phyloP scores from a whole-genome alignment of 1,140 invertebrate species.

The Hypsibius dujardini region DNA sequence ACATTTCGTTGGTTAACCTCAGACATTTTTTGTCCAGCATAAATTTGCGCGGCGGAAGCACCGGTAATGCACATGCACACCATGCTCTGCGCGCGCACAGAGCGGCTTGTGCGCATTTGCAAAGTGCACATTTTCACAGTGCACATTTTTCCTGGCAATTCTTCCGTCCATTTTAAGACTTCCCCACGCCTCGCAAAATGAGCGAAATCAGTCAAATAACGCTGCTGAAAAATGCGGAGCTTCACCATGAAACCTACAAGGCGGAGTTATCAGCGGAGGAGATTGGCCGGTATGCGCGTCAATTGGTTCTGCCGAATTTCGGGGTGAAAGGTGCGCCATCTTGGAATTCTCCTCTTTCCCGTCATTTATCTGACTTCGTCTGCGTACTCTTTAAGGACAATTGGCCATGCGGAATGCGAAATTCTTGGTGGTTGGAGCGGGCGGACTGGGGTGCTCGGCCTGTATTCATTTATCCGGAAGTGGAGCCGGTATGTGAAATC shows the following conservation, averaged over 20 bases:
- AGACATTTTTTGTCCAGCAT: too few relatives aligned
- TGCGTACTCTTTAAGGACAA: conserved; percentile 44
- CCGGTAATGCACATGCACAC: too few relatives aligned
- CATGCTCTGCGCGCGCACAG: too few relatives aligned
- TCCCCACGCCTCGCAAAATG: too few relatives aligned
- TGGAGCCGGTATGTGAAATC: conserved; percentile 49
- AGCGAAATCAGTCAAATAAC: too few relatives aligned
- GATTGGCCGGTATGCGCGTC: not conserved
- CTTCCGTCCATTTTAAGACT: too few relatives aligned
- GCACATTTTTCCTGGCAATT: too few relatives aligned
- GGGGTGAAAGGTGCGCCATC: conserved; percentile 25
- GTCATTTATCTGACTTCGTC: conserved; percentile 18
- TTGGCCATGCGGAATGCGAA: conserved; percentile 49
- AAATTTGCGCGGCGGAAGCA: too few relatives aligned
- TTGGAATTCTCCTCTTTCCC: not conserved
- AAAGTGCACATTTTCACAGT: too few relatives aligned
- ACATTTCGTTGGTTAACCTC: too few relatives aligned
- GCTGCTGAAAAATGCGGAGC: too few relatives aligned
- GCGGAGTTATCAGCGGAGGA: conserved; percentile 18
- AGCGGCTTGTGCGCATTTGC: too few relatives aligned
- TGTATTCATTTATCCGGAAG: conserved; percentile 71
- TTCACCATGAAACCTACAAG: conserved; percentile 6
- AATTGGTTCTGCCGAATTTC: conserved; percentile 27
- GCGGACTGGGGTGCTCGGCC: conserved; percentile 82
- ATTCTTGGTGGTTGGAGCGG: conserved; percentile 79